These are phyloP conservation scores for Suillia variegata DNA, from an alignment of 2,888 invertebrate species.

Conservation along the genomic window DNA sequence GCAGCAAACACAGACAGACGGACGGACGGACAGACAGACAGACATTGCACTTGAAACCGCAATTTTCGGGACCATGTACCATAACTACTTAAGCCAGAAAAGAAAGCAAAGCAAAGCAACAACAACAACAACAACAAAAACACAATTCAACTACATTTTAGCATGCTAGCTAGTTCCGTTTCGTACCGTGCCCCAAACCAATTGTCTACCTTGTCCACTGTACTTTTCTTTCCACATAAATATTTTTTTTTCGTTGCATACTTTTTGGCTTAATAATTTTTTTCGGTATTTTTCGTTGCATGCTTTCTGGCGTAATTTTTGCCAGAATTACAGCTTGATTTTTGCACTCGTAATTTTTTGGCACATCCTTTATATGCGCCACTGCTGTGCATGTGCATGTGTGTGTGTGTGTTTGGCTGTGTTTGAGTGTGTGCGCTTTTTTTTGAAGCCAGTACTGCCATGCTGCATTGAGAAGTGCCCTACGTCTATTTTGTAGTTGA, in stretches of 20 bases:
- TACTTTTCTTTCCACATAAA: not conserved
- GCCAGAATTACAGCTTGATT: slow-evolving; percentile 8
- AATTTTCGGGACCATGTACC: slow-evolving; percentile 11
- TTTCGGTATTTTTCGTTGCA: no score
- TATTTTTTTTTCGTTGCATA: not conserved
- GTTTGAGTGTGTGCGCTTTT: not conserved
- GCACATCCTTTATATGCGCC: not conserved
- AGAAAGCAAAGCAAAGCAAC: no score
- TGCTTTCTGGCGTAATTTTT: no score
- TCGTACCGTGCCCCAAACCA: no score
- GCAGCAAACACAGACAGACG: not conserved
- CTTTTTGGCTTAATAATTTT: no score
- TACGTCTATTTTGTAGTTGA: no score
- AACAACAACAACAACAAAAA: not conserved
- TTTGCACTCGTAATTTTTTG: slow-evolving; percentile 1
- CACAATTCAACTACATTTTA: not conserved
- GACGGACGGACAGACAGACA: slow-evolving; percentile 8
- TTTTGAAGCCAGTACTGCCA: not conserved
- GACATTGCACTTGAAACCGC: slow-evolving; percentile 39
- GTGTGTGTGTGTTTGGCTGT: not conserved
- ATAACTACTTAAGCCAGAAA: not conserved
- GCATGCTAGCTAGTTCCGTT: no score
- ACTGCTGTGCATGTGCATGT: not conserved
- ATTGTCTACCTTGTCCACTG: no score
- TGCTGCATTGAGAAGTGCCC: not conserved